These are phyloP conservation scores for Herpetotheres cachinnans DNA, from an alignment of 2,113 vertebrate species.

Conservation along the genomic window DNA sequence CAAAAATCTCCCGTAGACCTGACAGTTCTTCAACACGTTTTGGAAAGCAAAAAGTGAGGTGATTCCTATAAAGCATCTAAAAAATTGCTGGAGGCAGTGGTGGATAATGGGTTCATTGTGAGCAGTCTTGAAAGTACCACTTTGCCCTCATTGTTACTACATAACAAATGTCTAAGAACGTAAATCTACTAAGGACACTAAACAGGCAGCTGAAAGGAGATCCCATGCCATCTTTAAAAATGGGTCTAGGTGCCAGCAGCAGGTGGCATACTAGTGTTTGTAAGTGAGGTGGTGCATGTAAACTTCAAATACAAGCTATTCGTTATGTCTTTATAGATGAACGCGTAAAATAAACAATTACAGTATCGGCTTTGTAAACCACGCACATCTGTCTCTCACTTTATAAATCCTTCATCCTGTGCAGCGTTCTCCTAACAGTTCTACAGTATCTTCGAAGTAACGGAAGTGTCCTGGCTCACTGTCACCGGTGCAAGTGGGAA, in stretches of 20 bases:
- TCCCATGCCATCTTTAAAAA: neutral
- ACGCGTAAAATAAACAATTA: neutral
- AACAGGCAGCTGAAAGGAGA: neutral
- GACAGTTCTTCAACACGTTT: neutral
- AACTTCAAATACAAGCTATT: neutral
- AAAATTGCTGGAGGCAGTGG: neutral
- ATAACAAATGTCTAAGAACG: neutral
- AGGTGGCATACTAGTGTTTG: neutral
- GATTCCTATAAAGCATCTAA: neutral
- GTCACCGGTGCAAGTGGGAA: rapidly evolving
- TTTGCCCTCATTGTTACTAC: neutral
- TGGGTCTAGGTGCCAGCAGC: neutral
- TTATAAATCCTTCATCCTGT: rapidly evolving
- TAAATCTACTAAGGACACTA: neutral
- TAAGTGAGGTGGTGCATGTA: neutral
- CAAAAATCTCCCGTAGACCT: neutral
- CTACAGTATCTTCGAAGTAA: rapidly evolving
- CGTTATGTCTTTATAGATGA: neutral
- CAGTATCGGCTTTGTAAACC: neutral
- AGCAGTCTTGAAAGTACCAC: neutral
- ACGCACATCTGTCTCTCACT: rapidly evolving
- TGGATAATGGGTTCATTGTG: neutral
- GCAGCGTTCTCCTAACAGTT: rapidly evolving
- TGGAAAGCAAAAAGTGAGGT: neutral
- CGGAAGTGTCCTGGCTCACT: rapidly evolving